phyloP scores from a whole-genome alignment of 2,888 invertebrate species.

The Acanthacorydalis orientalis region DNA sequence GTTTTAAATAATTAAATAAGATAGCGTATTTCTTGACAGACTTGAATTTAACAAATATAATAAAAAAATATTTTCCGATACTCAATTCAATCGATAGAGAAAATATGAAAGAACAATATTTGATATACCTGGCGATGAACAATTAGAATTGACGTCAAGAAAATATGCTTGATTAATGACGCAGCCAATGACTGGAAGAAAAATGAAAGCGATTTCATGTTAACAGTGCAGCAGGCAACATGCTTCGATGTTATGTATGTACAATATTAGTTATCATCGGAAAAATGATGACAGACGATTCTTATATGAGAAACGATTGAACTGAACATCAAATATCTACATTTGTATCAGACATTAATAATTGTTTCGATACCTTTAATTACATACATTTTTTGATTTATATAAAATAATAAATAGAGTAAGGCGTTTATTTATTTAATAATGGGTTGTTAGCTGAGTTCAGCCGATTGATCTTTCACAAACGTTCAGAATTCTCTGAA shows the following conservation, averaged over 20 bases:
- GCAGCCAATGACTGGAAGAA: conserved; percentile 37
- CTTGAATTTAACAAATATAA: no score
- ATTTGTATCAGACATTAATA: background rate
- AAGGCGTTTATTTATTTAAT: no score
- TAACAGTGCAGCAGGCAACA: conserved; percentile 5
- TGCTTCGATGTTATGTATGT: background rate
- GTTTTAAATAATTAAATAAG: no score
- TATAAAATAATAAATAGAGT: no score
- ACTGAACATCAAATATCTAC: background rate
- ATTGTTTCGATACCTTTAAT: no score
- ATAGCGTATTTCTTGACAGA: no score
- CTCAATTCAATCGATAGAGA: no score
- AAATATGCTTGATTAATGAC: conserved; percentile 66
- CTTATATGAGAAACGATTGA: background rate
- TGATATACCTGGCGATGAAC: conserved; percentile 33
- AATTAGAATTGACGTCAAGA: conserved; percentile 55
- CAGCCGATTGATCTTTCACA: no score
- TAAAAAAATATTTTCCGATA: no score
- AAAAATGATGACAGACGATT: background rate
- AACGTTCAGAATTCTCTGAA: no score
- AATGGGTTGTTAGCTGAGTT: no score
- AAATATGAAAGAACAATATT: conserved; percentile 2
- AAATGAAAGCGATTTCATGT: background rate
- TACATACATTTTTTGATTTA: no score
- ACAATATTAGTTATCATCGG: background rate